phyloP scores from a whole-genome alignment of 2,797 vertebrate genomes.

The Mus caroli region DNA sequence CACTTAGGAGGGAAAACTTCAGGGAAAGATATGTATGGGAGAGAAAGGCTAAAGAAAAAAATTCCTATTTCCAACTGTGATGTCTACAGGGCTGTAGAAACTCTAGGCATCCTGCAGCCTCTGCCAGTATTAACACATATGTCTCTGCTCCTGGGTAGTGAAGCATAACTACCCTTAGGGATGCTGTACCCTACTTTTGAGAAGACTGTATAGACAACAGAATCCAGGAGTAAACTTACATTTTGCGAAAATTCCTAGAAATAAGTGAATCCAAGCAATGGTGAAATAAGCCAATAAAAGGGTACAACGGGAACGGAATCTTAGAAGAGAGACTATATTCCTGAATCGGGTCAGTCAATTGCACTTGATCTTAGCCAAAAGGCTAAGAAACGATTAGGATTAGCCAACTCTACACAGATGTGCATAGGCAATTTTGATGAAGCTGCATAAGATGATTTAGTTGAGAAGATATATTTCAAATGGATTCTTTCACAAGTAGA shows the following conservation, averaged over 20 bases:
- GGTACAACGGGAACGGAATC: neutral
- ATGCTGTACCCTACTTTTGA: neutral
- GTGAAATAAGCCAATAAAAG: neutral
- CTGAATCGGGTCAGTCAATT: neutral
- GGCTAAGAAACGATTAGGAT: neutral
- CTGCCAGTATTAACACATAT: neutral
- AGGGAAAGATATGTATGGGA: neutral
- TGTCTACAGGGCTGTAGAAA: neutral
- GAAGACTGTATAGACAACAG: neutral
- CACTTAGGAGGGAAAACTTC: neutral
- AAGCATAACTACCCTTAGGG: neutral
- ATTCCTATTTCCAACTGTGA: neutral
- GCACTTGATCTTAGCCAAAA: too few relatives aligned
- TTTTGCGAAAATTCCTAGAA: neutral
- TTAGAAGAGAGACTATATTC: neutral
- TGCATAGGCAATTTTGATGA: neutral
- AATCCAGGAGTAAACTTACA: neutral
- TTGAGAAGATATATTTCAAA: neutral
- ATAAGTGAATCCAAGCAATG: neutral
- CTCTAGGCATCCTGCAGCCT: neutral
- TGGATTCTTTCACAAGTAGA: neutral
- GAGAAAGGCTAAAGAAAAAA: neutral
- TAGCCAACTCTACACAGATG: neutral
- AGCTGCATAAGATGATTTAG: neutral
- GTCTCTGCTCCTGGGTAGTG: neutral